phyloP scores from a whole-genome alignment of 2,113 vertebrate genomes.

The Oophaga pumilio region DNA sequence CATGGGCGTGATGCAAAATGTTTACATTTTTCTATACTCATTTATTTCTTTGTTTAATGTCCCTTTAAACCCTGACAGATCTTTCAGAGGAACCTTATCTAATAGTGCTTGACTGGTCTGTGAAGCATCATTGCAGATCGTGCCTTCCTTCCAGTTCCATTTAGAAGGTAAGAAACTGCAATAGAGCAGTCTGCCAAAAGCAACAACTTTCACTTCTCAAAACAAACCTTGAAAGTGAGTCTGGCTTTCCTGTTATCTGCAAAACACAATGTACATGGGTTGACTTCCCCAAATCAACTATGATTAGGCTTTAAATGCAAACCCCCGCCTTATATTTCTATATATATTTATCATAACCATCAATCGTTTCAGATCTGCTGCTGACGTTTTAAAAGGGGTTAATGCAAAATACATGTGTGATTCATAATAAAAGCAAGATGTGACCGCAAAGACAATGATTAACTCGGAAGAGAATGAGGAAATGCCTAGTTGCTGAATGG shows the following conservation, averaged over 20 bases:
- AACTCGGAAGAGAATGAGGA: conserved; percentile 7
- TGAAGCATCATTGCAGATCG: not conserved
- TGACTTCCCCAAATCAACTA: not conserved
- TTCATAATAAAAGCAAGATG: conserved; percentile 43
- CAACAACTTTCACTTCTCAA: conserved; percentile 40
- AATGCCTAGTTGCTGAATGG: conserved; percentile 19
- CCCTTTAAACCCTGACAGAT: not conserved
- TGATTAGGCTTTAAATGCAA: not conserved
- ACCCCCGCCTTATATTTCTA: not conserved
- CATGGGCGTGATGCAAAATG: not conserved
- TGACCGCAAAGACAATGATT: conserved; percentile 32
- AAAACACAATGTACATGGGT: not conserved
- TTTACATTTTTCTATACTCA: not conserved
- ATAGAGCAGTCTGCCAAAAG: not conserved
- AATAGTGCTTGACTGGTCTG: not conserved
- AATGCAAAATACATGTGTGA: conserved; percentile 24
- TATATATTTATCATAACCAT: not conserved
- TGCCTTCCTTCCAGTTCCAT: not conserved
- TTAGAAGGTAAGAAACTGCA: conserved; percentile 5
- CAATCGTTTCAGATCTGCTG: not conserved
- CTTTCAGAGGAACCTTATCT: not conserved
- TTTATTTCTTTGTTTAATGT: not conserved
- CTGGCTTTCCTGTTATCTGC: not conserved
- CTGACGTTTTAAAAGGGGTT: conserved; percentile 20
- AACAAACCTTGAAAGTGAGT: conserved; percentile 25